Percentiles rank a stretch among this genome's conserved stretches.
These are phyloP conservation scores for Morpho deidamia DNA, from an alignment of 2,888 invertebrate genomes.

Conservation along the genomic window DNA sequence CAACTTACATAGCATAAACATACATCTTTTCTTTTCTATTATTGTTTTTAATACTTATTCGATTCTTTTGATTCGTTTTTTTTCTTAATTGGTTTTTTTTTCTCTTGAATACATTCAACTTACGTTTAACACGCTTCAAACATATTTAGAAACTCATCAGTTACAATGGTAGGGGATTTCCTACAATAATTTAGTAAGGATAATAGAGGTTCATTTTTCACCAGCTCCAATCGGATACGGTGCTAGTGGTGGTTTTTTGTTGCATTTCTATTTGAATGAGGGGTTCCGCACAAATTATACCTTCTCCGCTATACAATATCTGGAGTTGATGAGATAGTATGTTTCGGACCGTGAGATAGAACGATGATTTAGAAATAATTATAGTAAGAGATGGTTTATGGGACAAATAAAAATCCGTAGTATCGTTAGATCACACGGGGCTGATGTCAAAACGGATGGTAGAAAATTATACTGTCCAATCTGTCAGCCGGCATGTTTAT, in stretches of 20 bases:
- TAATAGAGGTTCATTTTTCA: slow-evolving; percentile 70
- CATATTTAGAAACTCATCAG: neutral
- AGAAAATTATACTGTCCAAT: neutral
- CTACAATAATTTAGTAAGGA: slow-evolving; percentile 55
- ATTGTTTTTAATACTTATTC: too few relatives aligned
- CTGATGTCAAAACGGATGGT: too few relatives aligned
- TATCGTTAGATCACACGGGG: neutral
- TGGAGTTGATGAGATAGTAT: slow-evolving; percentile 26
- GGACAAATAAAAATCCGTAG: slow-evolving; percentile 2
- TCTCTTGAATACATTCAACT: neutral
- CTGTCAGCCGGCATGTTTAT: slow-evolving; percentile 2
- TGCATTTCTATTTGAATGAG: slow-evolving; percentile 42
- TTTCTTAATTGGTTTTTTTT: neutral
- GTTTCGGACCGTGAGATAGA: slow-evolving; percentile 8
- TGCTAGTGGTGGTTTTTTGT: slow-evolving; percentile 47
- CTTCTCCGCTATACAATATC: slow-evolving; percentile 17
- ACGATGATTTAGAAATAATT: slow-evolving; percentile 13
- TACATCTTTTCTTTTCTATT: too few relatives aligned
- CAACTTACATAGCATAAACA: too few relatives aligned
- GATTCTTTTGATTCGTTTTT: too few relatives aligned
- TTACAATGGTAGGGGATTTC: slow-evolving; percentile 29
- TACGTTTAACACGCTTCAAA: too few relatives aligned
- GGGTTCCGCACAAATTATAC: slow-evolving; percentile 53
- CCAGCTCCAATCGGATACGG: slow-evolving; percentile 64
- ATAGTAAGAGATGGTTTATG: neutral